A percentile compares a stretch with the other conserved stretches of the same genome.
Evolutionary conservation across 2,888 invertebrate species (phyloP).

Genomic region (Hyles lineata): DNA sequence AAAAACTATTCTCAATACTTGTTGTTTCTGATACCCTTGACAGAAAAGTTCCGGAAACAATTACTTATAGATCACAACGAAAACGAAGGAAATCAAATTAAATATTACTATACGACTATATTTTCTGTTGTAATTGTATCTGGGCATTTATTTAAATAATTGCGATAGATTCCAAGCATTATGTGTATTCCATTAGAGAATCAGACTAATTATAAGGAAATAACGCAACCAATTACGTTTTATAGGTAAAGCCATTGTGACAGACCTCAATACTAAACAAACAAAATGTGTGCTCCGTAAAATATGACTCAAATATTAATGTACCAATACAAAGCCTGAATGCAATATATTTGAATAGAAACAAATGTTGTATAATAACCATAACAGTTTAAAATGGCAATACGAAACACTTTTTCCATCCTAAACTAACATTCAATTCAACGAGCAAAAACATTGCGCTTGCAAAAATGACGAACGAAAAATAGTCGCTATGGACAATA

Average conservation of each 20-base stretch:
- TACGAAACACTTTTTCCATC: background rate
- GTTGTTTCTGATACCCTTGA: no score
- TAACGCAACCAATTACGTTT: background rate
- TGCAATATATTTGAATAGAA: background rate
- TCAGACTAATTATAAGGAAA: no score
- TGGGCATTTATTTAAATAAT: no score
- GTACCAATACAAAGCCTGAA: background rate
- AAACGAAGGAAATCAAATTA: background rate
- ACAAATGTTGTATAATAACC: background rate
- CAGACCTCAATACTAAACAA: background rate
- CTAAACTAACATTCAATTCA: background rate
- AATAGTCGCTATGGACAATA: background rate
- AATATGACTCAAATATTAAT: background rate
- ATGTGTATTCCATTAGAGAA: no score
- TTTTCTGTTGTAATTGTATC: no score
- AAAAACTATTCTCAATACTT: no score
- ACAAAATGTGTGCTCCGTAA: background rate
- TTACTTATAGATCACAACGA: no score
- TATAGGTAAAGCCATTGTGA: background rate
- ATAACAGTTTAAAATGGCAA: background rate
- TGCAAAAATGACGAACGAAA: slow-evolving; percentile 1
- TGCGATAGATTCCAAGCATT: no score
- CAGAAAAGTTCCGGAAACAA: no score
- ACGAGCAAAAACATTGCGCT: slow-evolving; percentile 3
- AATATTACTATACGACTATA: no score